Percentiles rank a stretch among this genome's conserved stretches.
Conservation (phyloP, 1,140 invertebrate species). For the Heterodera carotae region DNA sequence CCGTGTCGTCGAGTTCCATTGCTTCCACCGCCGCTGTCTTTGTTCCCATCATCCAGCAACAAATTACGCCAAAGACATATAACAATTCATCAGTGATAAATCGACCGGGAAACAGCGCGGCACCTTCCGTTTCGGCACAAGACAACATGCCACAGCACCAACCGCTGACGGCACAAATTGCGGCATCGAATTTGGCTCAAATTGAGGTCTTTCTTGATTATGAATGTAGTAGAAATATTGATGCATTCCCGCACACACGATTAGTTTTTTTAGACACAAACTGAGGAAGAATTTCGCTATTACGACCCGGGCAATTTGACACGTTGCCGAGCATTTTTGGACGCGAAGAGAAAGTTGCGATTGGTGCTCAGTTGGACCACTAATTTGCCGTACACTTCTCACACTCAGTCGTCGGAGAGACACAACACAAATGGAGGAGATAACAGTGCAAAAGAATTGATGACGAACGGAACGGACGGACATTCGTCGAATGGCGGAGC, state of each 20-base stretch:
- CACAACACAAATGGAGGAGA: neutral
- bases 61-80: neutral
- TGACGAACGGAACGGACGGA: neutral
- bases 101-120: neutral
- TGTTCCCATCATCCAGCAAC: neutral
- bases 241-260: neutral
- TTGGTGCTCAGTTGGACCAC: constrained; percentile 79
- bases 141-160: neutral
- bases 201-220: neutral
- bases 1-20: neutral
- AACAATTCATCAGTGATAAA: neutral
- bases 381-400: constrained; percentile 24
- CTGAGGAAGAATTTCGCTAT: constrained; percentile 68
- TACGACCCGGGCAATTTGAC: constrained; percentile 74
- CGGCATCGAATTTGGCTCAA: neutral
- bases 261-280: constrained; percentile 9
- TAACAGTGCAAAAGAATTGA: constrained; percentile 11
- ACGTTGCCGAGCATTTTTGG: constrained; percentile 74
- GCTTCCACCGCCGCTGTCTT: neutral
- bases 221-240: neutral
- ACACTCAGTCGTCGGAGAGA: neutral
- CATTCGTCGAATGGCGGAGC: neutral
- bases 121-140: neutral
- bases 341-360: constrained; percentile 87
- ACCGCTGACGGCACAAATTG: neutral